Conservation (phyloP, 1,140 invertebrate genomes). For the Nylanderia fulva region DNA sequence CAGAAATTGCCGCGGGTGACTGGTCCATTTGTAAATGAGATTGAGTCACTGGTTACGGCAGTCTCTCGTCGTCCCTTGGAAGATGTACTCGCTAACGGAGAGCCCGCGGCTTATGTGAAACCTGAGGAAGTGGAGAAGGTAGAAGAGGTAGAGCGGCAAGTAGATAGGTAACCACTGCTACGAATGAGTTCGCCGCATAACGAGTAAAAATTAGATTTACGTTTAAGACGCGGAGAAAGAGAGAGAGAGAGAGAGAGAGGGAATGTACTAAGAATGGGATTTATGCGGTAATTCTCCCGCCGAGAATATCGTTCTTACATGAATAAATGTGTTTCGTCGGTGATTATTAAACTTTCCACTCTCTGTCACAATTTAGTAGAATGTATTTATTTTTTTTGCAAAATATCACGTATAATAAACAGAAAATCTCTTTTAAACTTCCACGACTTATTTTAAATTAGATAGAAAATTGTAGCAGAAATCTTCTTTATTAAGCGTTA, state of each 20-base stretch:
- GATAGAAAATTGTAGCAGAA: background rate
- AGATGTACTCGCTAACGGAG: slow-evolving; percentile 57
- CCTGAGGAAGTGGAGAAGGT: slow-evolving; percentile 8
- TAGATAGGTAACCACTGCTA: slow-evolving; percentile 1
- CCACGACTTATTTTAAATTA: background rate
- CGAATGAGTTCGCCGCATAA: slow-evolving; percentile 35
- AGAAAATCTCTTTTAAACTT: background rate
- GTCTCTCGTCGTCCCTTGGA: slow-evolving; percentile 37
- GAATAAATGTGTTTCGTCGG: slow-evolving; percentile 20
- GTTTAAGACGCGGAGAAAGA: slow-evolving; percentile 21
- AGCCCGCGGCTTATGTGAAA: slow-evolving; percentile 35
- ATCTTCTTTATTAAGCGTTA: background rate
- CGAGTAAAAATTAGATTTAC: slow-evolving; percentile 69
- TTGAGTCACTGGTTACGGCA: slow-evolving; percentile 53
- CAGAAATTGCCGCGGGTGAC: slow-evolving; percentile 69
- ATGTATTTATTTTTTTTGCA: background rate
- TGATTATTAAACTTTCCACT: slow-evolving; percentile 25
- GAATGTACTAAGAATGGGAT: slow-evolving; percentile 8
- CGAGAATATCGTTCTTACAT: background rate
- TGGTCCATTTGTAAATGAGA: slow-evolving; percentile 74
- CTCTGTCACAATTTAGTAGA: background rate
- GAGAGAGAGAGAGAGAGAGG: background rate
- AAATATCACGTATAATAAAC: background rate
- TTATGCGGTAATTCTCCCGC: background rate
- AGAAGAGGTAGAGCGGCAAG: background rate